Evolutionary conservation across 2,888 invertebrate species (phyloP).

Genomic region (Protodeltote pygarga): DNA sequence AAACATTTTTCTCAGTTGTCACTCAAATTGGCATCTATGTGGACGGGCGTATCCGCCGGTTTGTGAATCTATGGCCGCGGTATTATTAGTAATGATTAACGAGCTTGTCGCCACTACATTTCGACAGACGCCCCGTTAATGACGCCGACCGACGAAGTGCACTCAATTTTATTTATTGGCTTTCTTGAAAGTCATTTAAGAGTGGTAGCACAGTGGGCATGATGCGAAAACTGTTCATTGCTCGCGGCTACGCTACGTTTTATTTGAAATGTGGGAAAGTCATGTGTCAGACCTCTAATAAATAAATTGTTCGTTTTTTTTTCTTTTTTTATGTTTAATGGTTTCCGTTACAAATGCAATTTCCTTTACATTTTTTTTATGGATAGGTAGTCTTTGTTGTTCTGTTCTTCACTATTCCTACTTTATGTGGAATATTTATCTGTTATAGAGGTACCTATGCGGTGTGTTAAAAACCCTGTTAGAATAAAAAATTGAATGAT

Average conservation of each 20-base stretch:
- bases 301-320: neutral
- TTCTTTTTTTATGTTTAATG: neutral
- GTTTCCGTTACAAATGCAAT: too few relatives aligned
- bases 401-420: too few relatives aligned
- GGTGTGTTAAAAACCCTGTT: too few relatives aligned
- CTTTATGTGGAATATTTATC: too few relatives aligned
- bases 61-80: slow-evolving; percentile 45
- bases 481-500: too few relatives aligned
- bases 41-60: slow-evolving; percentile 38
- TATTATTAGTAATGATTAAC: slow-evolving; percentile 70
- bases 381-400: too few relatives aligned
- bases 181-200: slow-evolving; percentile 56
- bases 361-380: too few relatives aligned
- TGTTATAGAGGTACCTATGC: too few relatives aligned
- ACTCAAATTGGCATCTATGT: slow-evolving; percentile 12
- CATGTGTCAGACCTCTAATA: neutral
- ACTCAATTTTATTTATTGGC: slow-evolving; percentile 69
- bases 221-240: neutral
- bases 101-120: slow-evolving; percentile 58
- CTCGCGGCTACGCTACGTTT: neutral
- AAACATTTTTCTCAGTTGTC: slow-evolving; percentile 10
- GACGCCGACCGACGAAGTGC: slow-evolving; percentile 61
- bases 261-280: neutral
- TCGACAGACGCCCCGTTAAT: slow-evolving; percentile 67
- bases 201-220: slow-evolving; percentile 22